Evolutionary conservation across 1,140 invertebrate genomes (phyloP), one percentile per base, ranked within the genome.

Genomic region (Anastrepha ludens): DNA sequence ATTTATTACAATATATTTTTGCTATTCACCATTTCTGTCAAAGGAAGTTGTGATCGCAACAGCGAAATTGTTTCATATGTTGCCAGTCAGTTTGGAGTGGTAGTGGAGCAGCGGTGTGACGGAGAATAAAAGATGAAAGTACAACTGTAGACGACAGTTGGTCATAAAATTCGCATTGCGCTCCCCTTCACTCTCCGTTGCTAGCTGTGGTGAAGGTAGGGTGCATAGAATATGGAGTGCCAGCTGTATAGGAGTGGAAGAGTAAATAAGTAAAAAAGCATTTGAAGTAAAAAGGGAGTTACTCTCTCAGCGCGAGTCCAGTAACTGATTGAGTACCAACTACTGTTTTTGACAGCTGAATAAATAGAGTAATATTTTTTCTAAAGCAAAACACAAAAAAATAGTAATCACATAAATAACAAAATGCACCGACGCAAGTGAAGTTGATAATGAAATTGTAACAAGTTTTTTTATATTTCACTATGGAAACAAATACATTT

Each of bases 281-380:
- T 81, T 50, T 9, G n/a, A 55, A 74, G 67, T 44, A n/a, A 41
- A 55, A 81, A 81, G 74, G 74, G 74, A 81, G 74, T 81, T 81
- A 15, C 47, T 55, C 74, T 41, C 47, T 58, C 74, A 81, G 47
- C 74, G 74, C 74, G 74, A 81, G 11, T 50, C 74, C 17, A n/a
- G 8, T 50, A 50, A 81, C 44, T 81, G 44, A 81, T 81, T 81
- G 74, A 81, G 74, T 20, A 81, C 47, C 47, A 20, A 55, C 74
- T 81, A 81, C 74, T 81, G 74, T 58, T 58, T 81, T 41, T 81
- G 74, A 81, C 47, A 81, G 74, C 47, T 81, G 74, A 55, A 81
- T 81, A 81, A 81, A 81, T 81, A 81, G 74, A 20, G 47, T 20
- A 81, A 20, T 81, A 55, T 55, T 81, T 81, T 81, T 81, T 81